A percentile compares a stretch with the other conserved stretches of the same genome.
These are phyloP conservation scores for Melanostigma gelatinosum DNA, from an alignment of 2,113 vertebrate genomes.

Conservation along the genomic window DNA sequence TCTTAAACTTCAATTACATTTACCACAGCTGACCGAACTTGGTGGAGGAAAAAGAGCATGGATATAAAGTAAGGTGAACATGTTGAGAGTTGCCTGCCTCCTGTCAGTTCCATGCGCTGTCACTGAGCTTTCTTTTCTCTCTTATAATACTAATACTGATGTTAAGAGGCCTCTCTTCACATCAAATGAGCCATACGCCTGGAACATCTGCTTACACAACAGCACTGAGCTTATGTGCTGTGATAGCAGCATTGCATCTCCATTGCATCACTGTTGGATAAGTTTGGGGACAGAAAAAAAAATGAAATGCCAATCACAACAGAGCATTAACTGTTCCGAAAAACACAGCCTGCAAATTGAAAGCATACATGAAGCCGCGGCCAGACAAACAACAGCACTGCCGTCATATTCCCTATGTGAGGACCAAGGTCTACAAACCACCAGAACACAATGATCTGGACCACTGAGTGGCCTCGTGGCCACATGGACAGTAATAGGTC, in stretches of 20 bases:
- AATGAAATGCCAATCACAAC: conserved; percentile 58
- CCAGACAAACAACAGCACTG: conserved; percentile 66
- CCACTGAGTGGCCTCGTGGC: conserved; percentile 62
- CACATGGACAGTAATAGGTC: conserved; percentile 64
- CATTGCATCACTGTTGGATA: conserved; percentile 60
- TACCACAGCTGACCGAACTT: background rate
- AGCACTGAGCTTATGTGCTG: conserved; percentile 38
- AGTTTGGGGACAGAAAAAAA: conserved; percentile 40
- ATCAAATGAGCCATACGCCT: conserved; percentile 44
- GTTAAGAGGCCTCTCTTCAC: conserved; percentile 13
- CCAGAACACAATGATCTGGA: conserved; percentile 71
- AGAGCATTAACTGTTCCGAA: conserved; percentile 59
- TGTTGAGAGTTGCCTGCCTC: conserved; percentile 39
- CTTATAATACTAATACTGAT: conserved; percentile 17
- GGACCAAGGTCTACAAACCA: conserved; percentile 65
- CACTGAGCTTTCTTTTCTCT: conserved; percentile 33
- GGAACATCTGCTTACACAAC: conserved; percentile 48
- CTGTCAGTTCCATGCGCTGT: conserved; percentile 37
- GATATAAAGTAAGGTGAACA: conserved; percentile 26
- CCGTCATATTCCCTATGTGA: conserved; percentile 45
- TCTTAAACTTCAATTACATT: background rate
- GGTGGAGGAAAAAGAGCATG: background rate
- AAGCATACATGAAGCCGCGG: conserved; percentile 36
- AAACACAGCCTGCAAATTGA: conserved; percentile 53
- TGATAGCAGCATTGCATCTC: conserved; percentile 48